phyloP scores from a whole-genome alignment of 1,140 invertebrate genomes.

The Kradibia gibbosae region DNA sequence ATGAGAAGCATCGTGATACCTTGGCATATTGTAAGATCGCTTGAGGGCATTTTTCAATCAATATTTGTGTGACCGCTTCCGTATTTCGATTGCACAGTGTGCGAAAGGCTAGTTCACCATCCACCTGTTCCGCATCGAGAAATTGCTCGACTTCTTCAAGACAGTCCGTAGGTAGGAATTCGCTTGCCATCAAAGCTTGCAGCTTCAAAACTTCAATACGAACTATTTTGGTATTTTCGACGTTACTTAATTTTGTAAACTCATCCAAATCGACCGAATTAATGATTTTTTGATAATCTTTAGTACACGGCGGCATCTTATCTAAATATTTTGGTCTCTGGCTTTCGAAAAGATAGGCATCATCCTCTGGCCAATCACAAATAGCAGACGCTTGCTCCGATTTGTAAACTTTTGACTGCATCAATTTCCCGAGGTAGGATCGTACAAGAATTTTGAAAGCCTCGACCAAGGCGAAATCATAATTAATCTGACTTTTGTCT shows the following conservation, averaged over 20 bases:
- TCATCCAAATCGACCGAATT: conserved; percentile 56
- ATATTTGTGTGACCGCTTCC: conserved; percentile 61
- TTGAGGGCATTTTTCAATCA: conserved; percentile 75
- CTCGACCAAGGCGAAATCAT: conserved; percentile 71
- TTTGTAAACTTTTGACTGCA: conserved; percentile 65
- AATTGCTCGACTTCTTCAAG: conserved; percentile 68
- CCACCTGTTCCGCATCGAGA: conserved; percentile 65
- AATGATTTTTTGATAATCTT: conserved; percentile 60
- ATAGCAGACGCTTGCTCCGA: conserved; percentile 37
- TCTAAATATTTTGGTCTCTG: conserved; percentile 71
- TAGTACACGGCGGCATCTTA: conserved; percentile 70
- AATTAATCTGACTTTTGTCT: conserved; percentile 62
- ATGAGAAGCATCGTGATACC: conserved; percentile 66
- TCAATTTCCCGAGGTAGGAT: conserved; percentile 74
- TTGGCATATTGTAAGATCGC: conserved; percentile 75
- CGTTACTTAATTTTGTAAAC: conserved; percentile 51
- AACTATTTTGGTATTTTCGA: conserved; percentile 54
- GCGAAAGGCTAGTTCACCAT: conserved; percentile 67
- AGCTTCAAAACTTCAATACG: conserved; percentile 65
- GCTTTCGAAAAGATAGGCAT: conserved; percentile 69
- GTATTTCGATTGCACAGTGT: conserved; percentile 62
- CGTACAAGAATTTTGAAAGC: conserved; percentile 75
- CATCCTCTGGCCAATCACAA: conserved; percentile 55
- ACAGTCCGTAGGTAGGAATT: conserved; percentile 67
- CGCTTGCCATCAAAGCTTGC: conserved; percentile 67